A percentile compares a stretch with the other conserved stretches of the same genome.
phyloP scores from a whole-genome alignment of 1,140 invertebrate species.

The Pomacea maculata region DNA sequence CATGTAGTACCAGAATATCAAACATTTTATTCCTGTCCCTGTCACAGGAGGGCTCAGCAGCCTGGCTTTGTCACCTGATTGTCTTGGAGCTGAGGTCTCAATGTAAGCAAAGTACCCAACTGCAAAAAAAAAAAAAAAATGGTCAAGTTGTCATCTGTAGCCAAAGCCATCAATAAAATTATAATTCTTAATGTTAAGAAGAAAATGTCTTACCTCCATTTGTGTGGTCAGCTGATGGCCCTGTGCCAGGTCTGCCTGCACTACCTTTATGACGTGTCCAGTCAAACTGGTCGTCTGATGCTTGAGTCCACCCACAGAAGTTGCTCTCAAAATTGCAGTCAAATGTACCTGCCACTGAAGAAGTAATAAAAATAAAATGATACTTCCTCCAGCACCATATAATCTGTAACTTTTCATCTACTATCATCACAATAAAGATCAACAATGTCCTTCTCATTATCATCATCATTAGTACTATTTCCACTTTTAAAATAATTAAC shows the following conservation, averaged over 20 bases:
- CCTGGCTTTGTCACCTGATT: slow-evolving; percentile 52
- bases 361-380: not conserved
- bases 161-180: too few species aligned
- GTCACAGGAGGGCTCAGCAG: slow-evolving; percentile 30
- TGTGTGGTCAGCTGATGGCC: slow-evolving; percentile 38
- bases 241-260: slow-evolving; percentile 32
- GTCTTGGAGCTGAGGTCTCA: slow-evolving; percentile 47
- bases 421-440: too few species aligned
- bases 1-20: slow-evolving; percentile 78
- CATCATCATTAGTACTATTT: not conserved
- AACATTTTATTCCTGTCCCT: slow-evolving; percentile 32
- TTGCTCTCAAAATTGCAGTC: slow-evolving; percentile 58
- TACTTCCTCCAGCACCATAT: not conserved
- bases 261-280: slow-evolving; percentile 30
- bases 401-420: too few species aligned
- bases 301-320: slow-evolving; percentile 59
- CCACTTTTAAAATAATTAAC: not conserved
- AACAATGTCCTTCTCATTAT: not conserved
- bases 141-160: not conserved
- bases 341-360: slow-evolving; percentile 20
- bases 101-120: slow-evolving; percentile 53
- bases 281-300: slow-evolving; percentile 29
- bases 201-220: slow-evolving; percentile 3
- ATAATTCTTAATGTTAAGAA: not conserved
- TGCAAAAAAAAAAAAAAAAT: slow-evolving; percentile 2